Base-by-base conservation (phyloP, 1,140 invertebrate genomes). In the Limonius californicus region DNA sequence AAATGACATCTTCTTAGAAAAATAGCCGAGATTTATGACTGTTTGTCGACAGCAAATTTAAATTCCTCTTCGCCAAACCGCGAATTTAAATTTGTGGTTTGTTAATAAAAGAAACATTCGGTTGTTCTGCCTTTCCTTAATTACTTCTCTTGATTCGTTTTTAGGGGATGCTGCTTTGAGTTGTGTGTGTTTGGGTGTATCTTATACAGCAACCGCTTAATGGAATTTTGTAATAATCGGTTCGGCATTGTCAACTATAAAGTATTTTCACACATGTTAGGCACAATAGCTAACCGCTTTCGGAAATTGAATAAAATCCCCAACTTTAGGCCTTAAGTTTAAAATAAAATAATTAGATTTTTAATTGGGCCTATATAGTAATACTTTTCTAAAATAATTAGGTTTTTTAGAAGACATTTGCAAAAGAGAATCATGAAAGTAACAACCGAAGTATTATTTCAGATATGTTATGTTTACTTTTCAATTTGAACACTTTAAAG, bases 301-400 rank as follows among this genome's bases (percentile, higher is more conserved):
- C 39, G 32, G 39, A 58, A 58, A 58, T 58, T 58, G 39, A 58
- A 58, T 58, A 58, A 58, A n/a, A n/a, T n/a, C n/a, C n/a, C n/a
- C n/a, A n/a, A n/a, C n/a, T n/a, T n/a, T n/a, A n/a, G 43, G 16
- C 43, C 56, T 27, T 27, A 27, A 3, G 9, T 27, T 27, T 4
- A 27, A 27, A 27, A 27, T 4, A 27, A 27, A 4, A 27, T 4
- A 27, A 27, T 4, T 27, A 27, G 9, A 27, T 4, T 27, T 27
- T n/a, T n/a, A n/a, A n/a, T n/a, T n/a, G n/a, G n/a, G n/a, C n/a
- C n/a, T n/a, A n/a, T n/a, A n/a, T n/a, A n/a, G n/a, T n/a, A n/a
- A n/a, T n/a, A n/a, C n/a, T n/a, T n/a, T n/a, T n/a, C n/a, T n/a
- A n/a, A n/a, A n/a, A n/a, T n/a, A n/a, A n/a, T n/a, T n/a, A n/a